phyloP scores from a whole-genome alignment of 2,113 vertebrate species.

The Ictalurus punctatus region DNA sequence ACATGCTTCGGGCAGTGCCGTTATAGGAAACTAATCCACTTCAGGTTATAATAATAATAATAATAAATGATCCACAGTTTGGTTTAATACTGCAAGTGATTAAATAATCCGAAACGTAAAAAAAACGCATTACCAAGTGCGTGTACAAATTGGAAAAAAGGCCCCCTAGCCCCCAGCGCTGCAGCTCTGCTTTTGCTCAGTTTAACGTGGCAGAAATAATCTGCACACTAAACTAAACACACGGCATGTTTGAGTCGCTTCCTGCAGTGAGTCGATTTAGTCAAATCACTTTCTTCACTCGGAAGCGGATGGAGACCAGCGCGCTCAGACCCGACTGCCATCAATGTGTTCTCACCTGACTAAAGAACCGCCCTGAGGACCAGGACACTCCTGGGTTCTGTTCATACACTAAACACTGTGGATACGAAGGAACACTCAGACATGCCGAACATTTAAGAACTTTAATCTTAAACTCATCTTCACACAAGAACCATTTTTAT shows the following conservation, averaged over 20 bases:
- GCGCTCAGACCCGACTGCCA: neutral
- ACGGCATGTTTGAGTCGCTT: neutral
- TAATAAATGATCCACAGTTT: neutral
- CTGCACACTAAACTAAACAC: neutral
- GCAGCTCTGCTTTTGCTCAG: neutral
- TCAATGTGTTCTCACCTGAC: neutral
- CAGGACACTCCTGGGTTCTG: neutral
- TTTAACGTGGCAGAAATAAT: neutral
- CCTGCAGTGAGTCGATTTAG: neutral
- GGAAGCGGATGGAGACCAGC: too few relatives aligned
- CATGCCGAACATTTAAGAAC: too few relatives aligned
- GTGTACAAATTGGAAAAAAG: too few relatives aligned
- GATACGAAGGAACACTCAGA: too few relatives aligned
- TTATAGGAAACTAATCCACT: neutral
- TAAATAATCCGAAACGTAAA: too few relatives aligned
- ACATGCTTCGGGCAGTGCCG: neutral
- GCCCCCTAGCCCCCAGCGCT: neutral
- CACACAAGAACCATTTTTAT: neutral
- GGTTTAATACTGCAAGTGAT: neutral
- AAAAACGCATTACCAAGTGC: too few relatives aligned
- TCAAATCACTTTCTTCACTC: neutral
- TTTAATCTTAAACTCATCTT: neutral
- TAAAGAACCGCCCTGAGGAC: neutral
- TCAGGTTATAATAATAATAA: neutral
- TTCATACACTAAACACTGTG: neutral